phyloP scores from a whole-genome alignment of 2,888 invertebrate species.

The Troilus luridus region DNA sequence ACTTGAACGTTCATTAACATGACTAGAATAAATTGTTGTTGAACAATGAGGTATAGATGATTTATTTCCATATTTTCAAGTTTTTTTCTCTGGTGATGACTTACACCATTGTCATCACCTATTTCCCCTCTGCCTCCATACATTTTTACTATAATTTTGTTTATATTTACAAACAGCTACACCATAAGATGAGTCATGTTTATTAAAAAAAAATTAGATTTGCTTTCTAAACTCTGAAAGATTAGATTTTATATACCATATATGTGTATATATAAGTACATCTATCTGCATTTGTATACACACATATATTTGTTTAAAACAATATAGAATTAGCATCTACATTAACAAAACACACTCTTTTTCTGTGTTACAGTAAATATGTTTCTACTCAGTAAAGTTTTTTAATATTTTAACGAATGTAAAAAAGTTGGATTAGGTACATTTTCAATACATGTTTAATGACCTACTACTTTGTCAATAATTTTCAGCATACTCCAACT shows the following conservation, averaged over 20 bases:
- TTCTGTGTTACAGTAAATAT: conserved; percentile 30
- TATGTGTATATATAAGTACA: conserved; percentile 43
- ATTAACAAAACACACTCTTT: conserved; percentile 49
- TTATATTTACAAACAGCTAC: conserved; percentile 49
- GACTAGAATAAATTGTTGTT: conserved; percentile 63
- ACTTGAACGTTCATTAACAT: conserved; percentile 61
- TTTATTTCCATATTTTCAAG: conserved; percentile 49
- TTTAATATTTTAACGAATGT: conserved; percentile 53
- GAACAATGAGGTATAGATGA: conserved; percentile 61
- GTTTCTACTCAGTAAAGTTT: conserved; percentile 52
- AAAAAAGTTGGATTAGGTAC: conserved; percentile 55
- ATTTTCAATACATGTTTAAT: conserved; percentile 52
- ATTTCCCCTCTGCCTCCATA: not conserved
- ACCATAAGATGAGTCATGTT: conserved; percentile 19
- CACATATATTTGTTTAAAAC: conserved; percentile 3
- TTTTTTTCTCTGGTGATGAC: conserved; percentile 48
- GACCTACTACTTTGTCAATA: conserved; percentile 51
- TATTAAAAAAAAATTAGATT: conserved; percentile 6
- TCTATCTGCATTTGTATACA: not conserved
- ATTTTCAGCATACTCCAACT: conserved; percentile 40
- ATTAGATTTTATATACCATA: conserved; percentile 35
- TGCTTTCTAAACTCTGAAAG: conserved; percentile 45
- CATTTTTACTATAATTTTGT: conserved; percentile 48
- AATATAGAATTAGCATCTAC: conserved; percentile 53
- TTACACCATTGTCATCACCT: not conserved